phyloP scores from a whole-genome alignment of 37 sponge, comb jelly and placozoan genomes.

The Petrosia ficiformis region DNA sequence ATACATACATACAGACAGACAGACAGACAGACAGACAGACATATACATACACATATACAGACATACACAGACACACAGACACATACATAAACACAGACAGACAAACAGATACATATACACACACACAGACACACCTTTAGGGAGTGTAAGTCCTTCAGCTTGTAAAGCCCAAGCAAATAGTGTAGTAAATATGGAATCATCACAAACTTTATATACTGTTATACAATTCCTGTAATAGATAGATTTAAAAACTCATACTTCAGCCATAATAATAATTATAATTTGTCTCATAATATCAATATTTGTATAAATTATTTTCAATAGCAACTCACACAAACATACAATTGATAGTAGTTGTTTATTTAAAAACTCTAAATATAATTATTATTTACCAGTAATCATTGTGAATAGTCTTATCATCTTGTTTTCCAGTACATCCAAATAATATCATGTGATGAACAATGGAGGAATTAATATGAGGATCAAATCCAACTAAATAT shows the following conservation, averaged over 20 bases:
- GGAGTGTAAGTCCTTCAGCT: slow-evolving; percentile 67
- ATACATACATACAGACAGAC: too few relatives aligned
- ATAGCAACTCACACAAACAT: too few relatives aligned
- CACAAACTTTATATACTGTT: neutral
- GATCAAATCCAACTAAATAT: slow-evolving; percentile 66
- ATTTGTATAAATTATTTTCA: too few relatives aligned
- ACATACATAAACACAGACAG: neutral
- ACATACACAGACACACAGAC: neutral
- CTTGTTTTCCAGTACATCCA: too few relatives aligned
- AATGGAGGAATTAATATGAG: slow-evolving; percentile 36
- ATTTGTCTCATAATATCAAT: too few relatives aligned
- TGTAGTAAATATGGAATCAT: neutral
- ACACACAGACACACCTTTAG: slow-evolving; percentile 19
- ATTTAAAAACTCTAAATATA: too few relatives aligned
- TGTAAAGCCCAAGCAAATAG: slow-evolving; percentile 82
- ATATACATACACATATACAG: neutral
- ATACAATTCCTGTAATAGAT: neutral
- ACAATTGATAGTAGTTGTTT: too few relatives aligned
- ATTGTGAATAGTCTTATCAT: too few relatives aligned
- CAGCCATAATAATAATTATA: too few relatives aligned
- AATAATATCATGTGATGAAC: slow-evolving; percentile 85
- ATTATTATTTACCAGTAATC: too few relatives aligned
- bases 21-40: neutral
- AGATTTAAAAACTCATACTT: too few relatives aligned
- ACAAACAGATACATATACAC: neutral